Percentiles rank a stretch among this genome's conserved stretches.
phyloP scores from a whole-genome alignment of 2,113 vertebrate species.

The Laterallus jamaicensis region DNA sequence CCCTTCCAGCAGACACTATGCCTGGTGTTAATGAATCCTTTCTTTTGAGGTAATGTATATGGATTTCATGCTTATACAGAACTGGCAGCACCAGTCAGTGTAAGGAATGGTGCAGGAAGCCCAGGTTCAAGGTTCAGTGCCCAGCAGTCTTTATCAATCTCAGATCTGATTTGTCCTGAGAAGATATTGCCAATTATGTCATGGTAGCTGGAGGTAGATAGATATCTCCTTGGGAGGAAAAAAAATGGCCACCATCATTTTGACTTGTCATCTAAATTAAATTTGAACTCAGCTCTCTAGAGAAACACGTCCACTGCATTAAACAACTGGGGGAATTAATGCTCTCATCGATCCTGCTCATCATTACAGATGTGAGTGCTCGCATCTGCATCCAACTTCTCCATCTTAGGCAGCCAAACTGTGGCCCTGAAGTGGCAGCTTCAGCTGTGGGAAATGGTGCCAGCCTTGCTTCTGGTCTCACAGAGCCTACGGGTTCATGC shows the following conservation, averaged over 20 bases:
- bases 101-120: background rate
- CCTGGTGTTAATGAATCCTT: background rate
- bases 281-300: constrained; percentile 41
- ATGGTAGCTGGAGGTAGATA: background rate
- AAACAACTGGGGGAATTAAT: constrained; percentile 48
- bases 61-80: background rate
- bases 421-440: background rate
- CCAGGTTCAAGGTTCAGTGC: background rate
- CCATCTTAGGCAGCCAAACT: background rate
- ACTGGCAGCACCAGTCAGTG: background rate
- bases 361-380: background rate
- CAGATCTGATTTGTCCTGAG: background rate
- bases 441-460: background rate
- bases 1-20: background rate
- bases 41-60: background rate
- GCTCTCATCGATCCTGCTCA: background rate
- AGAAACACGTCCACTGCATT: constrained; percentile 48
- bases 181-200: constrained; percentile 46
- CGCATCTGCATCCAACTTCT: background rate
- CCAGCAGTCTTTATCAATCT: background rate
- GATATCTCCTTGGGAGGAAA: background rate
- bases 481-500: background rate
- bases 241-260: constrained; percentile 4
- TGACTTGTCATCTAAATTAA: constrained; percentile 50
- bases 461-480: background rate